phyloP scores from a whole-genome alignment of 2,113 vertebrate genomes.

The Neotoma lepida region DNA sequence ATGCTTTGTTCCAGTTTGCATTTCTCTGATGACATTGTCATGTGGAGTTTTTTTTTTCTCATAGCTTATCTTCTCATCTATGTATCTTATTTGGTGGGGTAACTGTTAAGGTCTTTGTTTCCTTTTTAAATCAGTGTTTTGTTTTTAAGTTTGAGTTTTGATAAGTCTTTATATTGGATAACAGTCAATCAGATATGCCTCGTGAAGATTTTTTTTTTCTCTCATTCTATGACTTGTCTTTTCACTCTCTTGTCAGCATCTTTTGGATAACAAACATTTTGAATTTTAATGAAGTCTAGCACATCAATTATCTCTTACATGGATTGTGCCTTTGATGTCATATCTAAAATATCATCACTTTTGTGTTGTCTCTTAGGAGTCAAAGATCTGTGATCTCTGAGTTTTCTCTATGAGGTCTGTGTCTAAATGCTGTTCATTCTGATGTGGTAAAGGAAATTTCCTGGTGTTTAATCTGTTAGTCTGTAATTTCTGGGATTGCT shows the following conservation, averaged over 20 bases:
- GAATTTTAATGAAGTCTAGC: neutral
- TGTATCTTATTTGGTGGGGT: neutral
- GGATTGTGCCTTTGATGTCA: neutral
- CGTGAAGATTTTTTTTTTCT: neutral
- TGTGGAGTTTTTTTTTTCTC: neutral
- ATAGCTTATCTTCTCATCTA: neutral
- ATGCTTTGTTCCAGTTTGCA: neutral
- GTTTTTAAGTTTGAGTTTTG: neutral
- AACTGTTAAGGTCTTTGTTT: neutral
- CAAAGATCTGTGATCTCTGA: neutral
- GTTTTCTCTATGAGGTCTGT: neutral
- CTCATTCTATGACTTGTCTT: neutral
- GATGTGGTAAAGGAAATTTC: neutral
- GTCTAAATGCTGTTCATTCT: neutral
- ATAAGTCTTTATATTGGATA: neutral
- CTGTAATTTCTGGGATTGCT: neutral
- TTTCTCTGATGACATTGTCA: neutral
- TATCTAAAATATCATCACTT: neutral
- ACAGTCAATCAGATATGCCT: neutral
- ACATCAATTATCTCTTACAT: neutral
- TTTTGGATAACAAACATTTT: neutral
- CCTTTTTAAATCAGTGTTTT: neutral
- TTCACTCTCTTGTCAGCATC: neutral
- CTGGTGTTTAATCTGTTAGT: neutral
- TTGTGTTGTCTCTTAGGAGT: neutral